Conservation (phyloP, 2,888 invertebrate species). For the Miltochrista miniata region DNA sequence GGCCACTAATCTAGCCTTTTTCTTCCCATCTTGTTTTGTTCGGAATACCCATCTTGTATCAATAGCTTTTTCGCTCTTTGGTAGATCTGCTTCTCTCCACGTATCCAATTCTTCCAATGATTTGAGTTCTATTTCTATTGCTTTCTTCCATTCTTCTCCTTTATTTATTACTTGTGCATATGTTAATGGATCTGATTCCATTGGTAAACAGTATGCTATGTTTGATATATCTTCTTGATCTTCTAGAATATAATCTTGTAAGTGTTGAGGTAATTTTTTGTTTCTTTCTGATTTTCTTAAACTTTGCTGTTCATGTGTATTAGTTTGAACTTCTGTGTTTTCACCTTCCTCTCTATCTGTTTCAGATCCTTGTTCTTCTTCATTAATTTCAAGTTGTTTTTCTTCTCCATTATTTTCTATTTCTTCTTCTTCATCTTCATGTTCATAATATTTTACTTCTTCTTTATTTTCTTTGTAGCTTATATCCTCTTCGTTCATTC, state of each 20-base stretch:
- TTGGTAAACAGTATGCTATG: background rate
- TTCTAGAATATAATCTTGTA: too few species aligned
- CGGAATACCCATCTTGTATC: conserved; percentile 1
- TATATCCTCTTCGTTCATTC: background rate
- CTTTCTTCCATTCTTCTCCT: too few species aligned
- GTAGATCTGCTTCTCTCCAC: too few species aligned
- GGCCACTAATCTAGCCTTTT: background rate
- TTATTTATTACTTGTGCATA: too few species aligned
- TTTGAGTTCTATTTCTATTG: too few species aligned
- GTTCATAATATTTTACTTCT: background rate
- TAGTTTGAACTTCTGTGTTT: too few species aligned
- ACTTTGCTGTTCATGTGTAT: too few species aligned
- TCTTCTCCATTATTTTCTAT: background rate
- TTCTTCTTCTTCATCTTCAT: background rate
- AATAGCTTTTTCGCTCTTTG: background rate
- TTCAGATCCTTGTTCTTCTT: background rate
- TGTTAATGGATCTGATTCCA: background rate
- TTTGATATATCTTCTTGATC: background rate
- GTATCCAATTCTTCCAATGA: too few species aligned
- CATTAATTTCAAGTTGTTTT: background rate
- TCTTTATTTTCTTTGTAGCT: background rate
- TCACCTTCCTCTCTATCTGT: too few species aligned
- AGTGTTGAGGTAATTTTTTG: too few species aligned
- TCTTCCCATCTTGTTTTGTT: background rate
- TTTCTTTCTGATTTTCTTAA: too few species aligned